Conservation (phyloP, 2,797 vertebrate species). For the Rhodeus uyekii region DNA sequence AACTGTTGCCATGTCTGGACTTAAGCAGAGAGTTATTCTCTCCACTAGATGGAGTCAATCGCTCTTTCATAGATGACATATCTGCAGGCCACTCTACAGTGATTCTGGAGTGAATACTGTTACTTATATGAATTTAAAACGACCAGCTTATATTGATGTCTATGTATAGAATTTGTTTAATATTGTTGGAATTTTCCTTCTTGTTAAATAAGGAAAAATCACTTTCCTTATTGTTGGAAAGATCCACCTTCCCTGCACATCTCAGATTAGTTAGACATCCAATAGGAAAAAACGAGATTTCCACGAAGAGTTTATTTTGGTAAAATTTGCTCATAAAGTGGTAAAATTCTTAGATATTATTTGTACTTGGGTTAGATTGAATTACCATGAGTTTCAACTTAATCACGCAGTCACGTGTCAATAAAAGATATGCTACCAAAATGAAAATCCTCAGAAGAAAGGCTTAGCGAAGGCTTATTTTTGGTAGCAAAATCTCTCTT, state of each 20-base stretch:
- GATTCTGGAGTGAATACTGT: background rate
- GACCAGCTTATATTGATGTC: background rate
- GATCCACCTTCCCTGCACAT: background rate
- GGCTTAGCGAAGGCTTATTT: background rate
- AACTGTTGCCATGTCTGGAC: constrained; percentile 13
- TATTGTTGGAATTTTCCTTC: too few relatives aligned
- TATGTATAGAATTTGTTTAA: background rate
- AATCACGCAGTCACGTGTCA: background rate
- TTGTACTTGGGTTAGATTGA: background rate
- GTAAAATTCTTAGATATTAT: background rate
- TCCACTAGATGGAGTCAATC: constrained; percentile 59
- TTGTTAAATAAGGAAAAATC: too few relatives aligned
- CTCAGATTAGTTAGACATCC: background rate
- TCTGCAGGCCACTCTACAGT: background rate
- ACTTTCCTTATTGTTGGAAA: too few relatives aligned
- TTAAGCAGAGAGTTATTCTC: background rate
- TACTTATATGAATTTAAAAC: background rate
- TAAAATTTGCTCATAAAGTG: background rate
- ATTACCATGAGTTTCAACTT: background rate
- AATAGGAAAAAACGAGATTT: background rate
- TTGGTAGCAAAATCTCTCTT: background rate
- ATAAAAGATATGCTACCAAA: too few relatives aligned
- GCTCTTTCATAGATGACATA: background rate
- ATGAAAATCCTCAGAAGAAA: too few relatives aligned
- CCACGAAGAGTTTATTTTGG: background rate